Evolutionary conservation across 1,140 invertebrate genomes (phyloP).

Genomic region (Lucilia sericata): DNA sequence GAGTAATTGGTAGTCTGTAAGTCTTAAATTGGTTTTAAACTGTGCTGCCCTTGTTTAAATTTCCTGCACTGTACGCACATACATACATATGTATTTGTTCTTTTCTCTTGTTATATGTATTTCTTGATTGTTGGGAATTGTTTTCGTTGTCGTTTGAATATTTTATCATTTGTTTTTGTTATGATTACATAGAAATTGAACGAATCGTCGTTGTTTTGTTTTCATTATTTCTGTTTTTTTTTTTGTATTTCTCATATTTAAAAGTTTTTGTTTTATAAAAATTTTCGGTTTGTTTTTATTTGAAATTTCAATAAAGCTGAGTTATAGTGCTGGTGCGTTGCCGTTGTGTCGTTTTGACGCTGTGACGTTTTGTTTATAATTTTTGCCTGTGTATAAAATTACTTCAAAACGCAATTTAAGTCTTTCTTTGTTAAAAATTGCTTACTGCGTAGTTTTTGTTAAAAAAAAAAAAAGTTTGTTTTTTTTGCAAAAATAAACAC

Average conservation of each 20-base stretch:
- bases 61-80: no score
- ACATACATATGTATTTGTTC: no score
- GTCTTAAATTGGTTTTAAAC: no score
- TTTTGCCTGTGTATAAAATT: background rate
- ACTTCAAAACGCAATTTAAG: conserved; percentile 1
- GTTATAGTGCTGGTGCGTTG: no score
- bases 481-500: background rate
- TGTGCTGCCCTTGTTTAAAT: no score
- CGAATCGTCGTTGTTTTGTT: background rate
- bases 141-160: no score
- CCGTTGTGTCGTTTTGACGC: background rate
- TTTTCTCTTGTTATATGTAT: no score
- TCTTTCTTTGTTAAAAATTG: background rate
- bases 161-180: no score
- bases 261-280: background rate
- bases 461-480: background rate
- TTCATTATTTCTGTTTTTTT: background rate
- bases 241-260: background rate
- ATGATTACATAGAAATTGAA: background rate
- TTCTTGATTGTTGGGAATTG: no score
- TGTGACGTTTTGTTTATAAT: background rate
- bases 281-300: background rate
- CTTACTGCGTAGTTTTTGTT: background rate
- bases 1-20: no score
- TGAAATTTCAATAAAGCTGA: background rate